phyloP scores from a whole-genome alignment of 2,888 invertebrate genomes.

The Yponomeuta evonymella region DNA sequence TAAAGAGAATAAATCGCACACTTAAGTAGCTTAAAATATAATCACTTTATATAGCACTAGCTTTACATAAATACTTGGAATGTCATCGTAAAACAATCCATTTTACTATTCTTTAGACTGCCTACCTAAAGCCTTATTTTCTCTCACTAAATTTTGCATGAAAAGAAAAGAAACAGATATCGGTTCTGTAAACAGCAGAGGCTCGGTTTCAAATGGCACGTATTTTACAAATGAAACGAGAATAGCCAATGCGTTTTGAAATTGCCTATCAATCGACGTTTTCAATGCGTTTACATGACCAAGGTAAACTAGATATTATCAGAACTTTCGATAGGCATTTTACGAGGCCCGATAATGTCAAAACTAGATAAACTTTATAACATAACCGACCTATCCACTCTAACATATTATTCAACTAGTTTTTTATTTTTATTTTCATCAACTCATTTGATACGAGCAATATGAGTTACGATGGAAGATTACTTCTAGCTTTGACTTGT shows the following conservation, averaged over 20 bases:
- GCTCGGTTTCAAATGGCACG: constrained; percentile 36
- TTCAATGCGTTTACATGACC: constrained; percentile 45
- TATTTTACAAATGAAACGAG: constrained; percentile 54
- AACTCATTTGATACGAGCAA: neutral
- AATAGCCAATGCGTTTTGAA: constrained; percentile 53
- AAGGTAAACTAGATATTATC: neutral
- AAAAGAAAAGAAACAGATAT: constrained; percentile 41
- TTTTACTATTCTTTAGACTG: constrained; percentile 52
- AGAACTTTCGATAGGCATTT: neutral
- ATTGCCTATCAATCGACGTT: constrained; percentile 62
- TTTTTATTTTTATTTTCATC: neutral
- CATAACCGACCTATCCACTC: neutral
- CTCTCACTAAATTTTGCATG: constrained; percentile 24
- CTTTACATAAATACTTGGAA: constrained; percentile 31
- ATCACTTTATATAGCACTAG: constrained; percentile 6
- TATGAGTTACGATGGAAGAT: neutral
- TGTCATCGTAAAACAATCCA: constrained; percentile 43
- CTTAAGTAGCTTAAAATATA: constrained; percentile 13
- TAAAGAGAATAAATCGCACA: neutral
- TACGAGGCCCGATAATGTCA: neutral
- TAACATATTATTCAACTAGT: neutral
- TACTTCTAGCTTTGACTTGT: constrained; percentile 10
- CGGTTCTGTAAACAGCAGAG: constrained; percentile 27
- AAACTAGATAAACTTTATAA: neutral
- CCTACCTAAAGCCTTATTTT: constrained; percentile 39